Percentiles rank a stretch among this genome's conserved stretches.
Conservation (phyloP, 2,888 invertebrate species). For the Erebia epiphron region DNA sequence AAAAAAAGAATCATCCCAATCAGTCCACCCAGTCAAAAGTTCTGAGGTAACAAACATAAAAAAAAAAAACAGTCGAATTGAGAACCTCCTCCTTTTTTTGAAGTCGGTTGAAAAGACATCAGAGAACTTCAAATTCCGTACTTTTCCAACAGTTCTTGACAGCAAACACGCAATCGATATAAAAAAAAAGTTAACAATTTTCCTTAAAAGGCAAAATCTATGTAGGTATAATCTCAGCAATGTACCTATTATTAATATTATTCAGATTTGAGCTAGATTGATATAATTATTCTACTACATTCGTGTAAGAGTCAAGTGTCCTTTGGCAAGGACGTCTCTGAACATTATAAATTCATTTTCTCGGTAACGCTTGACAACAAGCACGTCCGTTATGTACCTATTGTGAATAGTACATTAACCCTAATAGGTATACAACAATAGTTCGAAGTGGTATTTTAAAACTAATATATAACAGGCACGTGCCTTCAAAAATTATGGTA, state of each 20-base stretch:
- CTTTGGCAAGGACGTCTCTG: slow-evolving; percentile 26
- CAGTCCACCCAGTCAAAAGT: too few relatives aligned
- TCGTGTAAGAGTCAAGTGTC: slow-evolving; percentile 11
- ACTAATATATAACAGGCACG: slow-evolving; percentile 3
- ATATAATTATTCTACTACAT: slow-evolving; percentile 14
- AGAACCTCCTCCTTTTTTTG: too few relatives aligned
- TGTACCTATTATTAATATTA: not conserved
- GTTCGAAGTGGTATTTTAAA: slow-evolving; percentile 4
- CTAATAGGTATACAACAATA: slow-evolving; percentile 12
- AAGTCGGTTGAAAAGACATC: not conserved
- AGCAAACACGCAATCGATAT: slow-evolving; percentile 4
- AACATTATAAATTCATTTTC: slow-evolving; percentile 23
- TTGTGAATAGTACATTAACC: slow-evolving; percentile 27
- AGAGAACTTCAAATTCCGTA: not conserved
- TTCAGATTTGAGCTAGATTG: slow-evolving; percentile 5
- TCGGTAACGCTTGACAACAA: slow-evolving; percentile 20
- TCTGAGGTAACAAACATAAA: too few relatives aligned
- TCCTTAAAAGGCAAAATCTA: not conserved
- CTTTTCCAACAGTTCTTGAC: slow-evolving; percentile 2
- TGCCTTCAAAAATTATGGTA: not conserved
- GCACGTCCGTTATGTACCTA: slow-evolving; percentile 23
- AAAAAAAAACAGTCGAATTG: too few relatives aligned
- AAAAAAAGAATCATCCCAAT: too few relatives aligned
- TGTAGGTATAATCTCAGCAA: not conserved
- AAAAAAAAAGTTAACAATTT: not conserved